phyloP scores from a whole-genome alignment of 2,888 invertebrate species.

The Dendrolimus houi region DNA sequence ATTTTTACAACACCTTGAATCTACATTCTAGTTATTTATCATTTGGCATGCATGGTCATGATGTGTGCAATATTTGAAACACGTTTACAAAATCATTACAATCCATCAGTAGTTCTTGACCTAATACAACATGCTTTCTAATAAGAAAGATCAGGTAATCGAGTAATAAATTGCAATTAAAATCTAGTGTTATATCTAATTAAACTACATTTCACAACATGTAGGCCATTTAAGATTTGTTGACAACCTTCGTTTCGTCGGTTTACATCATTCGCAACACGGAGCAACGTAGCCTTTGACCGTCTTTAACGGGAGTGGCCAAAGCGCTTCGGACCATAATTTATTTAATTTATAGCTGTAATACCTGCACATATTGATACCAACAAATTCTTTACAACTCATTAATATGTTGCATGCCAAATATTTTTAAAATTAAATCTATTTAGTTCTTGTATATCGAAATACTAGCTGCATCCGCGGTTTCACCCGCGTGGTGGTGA shows the following conservation, averaged over 20 bases:
- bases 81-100: not conserved
- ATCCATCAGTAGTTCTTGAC: not conserved
- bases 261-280: not conserved
- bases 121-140: not conserved
- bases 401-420: not conserved
- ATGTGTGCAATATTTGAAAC: conserved; percentile 2
- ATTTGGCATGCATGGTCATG: not conserved
- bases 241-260: not conserved
- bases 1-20: not conserved
- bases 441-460: too few species aligned
- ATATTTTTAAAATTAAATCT: not conserved
- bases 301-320: not conserved
- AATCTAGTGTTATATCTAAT: not conserved
- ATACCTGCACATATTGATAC: too few species aligned
- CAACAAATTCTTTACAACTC: not conserved
- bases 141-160: not conserved
- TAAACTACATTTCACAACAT: not conserved
- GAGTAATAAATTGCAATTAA: not conserved
- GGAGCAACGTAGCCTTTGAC: not conserved
- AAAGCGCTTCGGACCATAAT: not conserved
- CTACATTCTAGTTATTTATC: too few species aligned
- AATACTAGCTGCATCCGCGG: too few species aligned
- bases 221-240: not conserved
- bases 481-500: too few species aligned
- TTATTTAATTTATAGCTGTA: not conserved